A percentile compares a stretch with the other conserved stretches of the same genome.
Conservation (phyloP, 2,113 vertebrate genomes). For the Haemorhous mexicanus region DNA sequence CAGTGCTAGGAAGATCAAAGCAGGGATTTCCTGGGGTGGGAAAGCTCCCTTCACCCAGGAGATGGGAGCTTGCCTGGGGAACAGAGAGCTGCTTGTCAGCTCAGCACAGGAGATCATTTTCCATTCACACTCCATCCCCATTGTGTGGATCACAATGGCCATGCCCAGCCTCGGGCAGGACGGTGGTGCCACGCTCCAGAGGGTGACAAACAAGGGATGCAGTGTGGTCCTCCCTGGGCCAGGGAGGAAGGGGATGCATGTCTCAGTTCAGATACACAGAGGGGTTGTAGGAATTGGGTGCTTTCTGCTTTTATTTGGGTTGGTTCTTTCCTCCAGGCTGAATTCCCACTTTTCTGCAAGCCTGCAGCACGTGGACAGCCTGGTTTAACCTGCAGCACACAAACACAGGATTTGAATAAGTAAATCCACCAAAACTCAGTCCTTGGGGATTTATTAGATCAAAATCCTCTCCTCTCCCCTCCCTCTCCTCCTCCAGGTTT, state of each 20-base stretch:
- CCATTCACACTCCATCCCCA: slow-evolving; percentile 16
- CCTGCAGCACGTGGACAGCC: neutral
- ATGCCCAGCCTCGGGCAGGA: neutral
- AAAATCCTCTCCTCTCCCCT: no score
- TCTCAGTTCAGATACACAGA: neutral
- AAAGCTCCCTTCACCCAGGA: slow-evolving; percentile 12
- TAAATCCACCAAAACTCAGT: neutral
- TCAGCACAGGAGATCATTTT: slow-evolving; percentile 61
- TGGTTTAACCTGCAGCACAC: neutral
- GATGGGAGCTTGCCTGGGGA: neutral
- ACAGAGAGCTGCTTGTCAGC: slow-evolving; percentile 53
- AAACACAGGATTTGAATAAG: rapidly evolving
- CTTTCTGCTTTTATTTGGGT: neutral
- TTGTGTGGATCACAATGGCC: neutral
- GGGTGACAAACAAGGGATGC: neutral
- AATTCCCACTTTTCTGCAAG: neutral
- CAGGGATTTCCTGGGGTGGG: neutral
- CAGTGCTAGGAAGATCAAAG: slow-evolving; percentile 30
- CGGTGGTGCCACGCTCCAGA: neutral
- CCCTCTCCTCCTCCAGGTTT: neutral
- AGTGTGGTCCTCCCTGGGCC: neutral
- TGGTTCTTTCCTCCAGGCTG: neutral
- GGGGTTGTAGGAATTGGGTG: neutral
- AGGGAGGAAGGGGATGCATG: neutral
- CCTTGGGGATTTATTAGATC: neutral